A percentile compares a stretch with the other conserved stretches of the same genome.
Conservation (phyloP, 2,113 vertebrate genomes). For the Neolamprologus longior region DNA sequence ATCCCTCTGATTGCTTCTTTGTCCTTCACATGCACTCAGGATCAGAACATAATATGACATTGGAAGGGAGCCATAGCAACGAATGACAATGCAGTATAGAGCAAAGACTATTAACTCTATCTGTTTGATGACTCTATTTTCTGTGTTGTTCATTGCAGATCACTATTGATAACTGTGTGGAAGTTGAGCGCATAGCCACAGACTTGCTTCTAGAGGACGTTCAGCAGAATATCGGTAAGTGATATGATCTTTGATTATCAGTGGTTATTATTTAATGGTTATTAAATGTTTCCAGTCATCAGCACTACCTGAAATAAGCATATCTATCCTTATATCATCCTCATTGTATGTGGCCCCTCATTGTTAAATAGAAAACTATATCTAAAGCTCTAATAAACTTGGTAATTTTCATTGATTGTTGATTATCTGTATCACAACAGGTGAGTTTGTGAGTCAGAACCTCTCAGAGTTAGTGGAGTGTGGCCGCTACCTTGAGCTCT, state of each 20-base stretch:
- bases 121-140: background rate
- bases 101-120: background rate
- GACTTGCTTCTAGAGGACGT: constrained; percentile 71
- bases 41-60: background rate
- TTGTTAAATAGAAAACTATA: background rate
- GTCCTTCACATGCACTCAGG: background rate
- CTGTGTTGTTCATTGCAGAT: constrained; percentile 43
- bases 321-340: background rate
- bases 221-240: constrained; percentile 58
- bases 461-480: constrained; percentile 58
- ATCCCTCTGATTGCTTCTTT: background rate
- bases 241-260: background rate
- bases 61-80: background rate
- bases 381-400: background rate
- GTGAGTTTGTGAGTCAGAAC: constrained; percentile 69
- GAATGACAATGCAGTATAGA: background rate
- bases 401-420: background rate
- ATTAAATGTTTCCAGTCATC: background rate
- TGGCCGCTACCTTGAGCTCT: constrained; percentile 61
- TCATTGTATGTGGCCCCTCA: background rate
- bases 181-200: constrained; percentile 71
- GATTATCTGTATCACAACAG: background rate
- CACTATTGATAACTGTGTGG: constrained; percentile 75
- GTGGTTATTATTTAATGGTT: background rate
- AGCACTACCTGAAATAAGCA: background rate